Evolutionary conservation across 2,888 invertebrate genomes (phyloP), one percentile per base, ranked within the genome.

Genomic region (Beris chalybata): DNA sequence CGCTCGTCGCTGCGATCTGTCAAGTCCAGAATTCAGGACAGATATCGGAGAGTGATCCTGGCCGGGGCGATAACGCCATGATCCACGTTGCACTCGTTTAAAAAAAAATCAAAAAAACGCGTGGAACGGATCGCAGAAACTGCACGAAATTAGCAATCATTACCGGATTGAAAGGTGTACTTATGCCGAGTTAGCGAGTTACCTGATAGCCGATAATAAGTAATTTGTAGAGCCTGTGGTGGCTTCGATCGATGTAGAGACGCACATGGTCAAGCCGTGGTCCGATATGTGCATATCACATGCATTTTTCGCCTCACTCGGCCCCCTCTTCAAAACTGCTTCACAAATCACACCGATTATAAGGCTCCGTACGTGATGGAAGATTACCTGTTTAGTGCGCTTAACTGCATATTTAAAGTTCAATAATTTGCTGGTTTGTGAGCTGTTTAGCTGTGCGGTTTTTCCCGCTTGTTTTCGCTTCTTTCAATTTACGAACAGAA

Each of bases 361-460:
- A 7, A 61, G 66, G 4, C 30, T 6, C 45, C 31, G 13, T 66
- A 65, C 67, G 67, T 69, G 69, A 64, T 67, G 66, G n/a, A 48
- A 66, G 66, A 69, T 67, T 69, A 69, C 64, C 67, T 64, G 67
- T 69, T 69, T 70, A 70, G 63, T 65, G 68, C 66, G 64, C 70
- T 67, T 70, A 70, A 70, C 70, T 66, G 65, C 70, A 68, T 70
- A 70, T 59, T 70, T 68, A 70, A 66, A 70, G 63, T 43, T 64
- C 64, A 66, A 66, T 65, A 69, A 69, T 64, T 69, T 69, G 66
- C 64, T 50, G 56, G 65, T 50, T 68, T 52, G 50, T 31, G 61
- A 61, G 65, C 47, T 31, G 32, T 59, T 59, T 38, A 38, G 38
- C 32, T 59, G 59, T 59, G 56, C 56, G 55, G 68, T 61, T 45